Conservation (phyloP, 2,113 vertebrate genomes). For the Bubo bubo region DNA sequence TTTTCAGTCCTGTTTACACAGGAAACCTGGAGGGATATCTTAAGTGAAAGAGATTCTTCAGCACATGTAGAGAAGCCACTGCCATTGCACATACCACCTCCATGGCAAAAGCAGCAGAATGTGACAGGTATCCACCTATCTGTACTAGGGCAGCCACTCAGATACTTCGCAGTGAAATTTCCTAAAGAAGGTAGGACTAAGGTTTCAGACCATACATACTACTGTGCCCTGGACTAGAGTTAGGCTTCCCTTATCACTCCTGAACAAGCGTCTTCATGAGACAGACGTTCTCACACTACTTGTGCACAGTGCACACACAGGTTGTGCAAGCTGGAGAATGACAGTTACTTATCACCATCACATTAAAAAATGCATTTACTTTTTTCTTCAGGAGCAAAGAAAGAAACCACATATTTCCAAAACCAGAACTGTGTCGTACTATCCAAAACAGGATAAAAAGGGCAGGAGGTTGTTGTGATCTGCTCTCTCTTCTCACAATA, state of each 20-base stretch:
- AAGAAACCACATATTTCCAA: not conserved
- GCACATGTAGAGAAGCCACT: not conserved
- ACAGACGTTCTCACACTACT: not conserved
- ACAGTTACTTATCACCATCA: not conserved
- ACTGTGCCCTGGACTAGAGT: not conserved
- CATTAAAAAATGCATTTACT: not conserved
- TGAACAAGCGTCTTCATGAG: not conserved
- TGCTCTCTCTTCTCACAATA: not conserved
- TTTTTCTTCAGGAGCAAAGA: not conserved
- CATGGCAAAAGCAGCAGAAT: not conserved
- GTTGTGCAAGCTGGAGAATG: not conserved
- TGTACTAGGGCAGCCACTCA: not conserved
- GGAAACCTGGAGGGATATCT: not conserved
- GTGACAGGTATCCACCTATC: not conserved
- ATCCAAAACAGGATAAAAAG: not conserved
- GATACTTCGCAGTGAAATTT: not conserved
- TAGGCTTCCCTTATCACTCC: not conserved
- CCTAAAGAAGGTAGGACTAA: not conserved
- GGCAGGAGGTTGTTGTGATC: fast-evolving
- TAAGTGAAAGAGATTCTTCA: not conserved
- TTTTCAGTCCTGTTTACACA: not conserved
- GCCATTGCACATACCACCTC: not conserved
- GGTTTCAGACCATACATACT: not conserved
- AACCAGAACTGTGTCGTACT: not conserved
- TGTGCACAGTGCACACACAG: fast-evolving